These are phyloP conservation scores for Drosophila asahinai DNA, from an alignment of 1,140 invertebrate species.

Conservation along the genomic window DNA sequence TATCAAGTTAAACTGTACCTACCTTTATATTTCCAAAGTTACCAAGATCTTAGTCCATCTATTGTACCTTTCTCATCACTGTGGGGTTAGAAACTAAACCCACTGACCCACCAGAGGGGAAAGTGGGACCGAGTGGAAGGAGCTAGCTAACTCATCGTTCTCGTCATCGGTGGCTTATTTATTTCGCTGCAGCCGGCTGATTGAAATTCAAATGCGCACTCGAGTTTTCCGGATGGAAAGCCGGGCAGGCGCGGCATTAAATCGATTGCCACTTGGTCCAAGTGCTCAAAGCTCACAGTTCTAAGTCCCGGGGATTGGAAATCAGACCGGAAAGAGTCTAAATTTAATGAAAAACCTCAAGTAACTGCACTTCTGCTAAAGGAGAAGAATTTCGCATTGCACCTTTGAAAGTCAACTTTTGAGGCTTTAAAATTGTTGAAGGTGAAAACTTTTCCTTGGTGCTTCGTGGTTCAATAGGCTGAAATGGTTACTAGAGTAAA, in stretches of 20 bases:
- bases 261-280: constrained; percentile 41
- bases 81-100: background rate
- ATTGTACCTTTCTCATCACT: constrained; percentile 4
- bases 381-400: constrained; percentile 12
- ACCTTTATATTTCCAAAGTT: too few relatives aligned
- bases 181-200: constrained; percentile 64
- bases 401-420: constrained; percentile 12
- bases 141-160: constrained; percentile 14
- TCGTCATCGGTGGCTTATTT: constrained; percentile 62
- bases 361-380: constrained; percentile 14
- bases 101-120: background rate
- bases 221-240: constrained; percentile 45
- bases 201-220: constrained; percentile 77
- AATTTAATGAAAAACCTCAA: constrained; percentile 20
- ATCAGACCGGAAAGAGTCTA: constrained; percentile 12
- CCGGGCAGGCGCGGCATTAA: constrained; percentile 57
- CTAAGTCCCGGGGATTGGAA: constrained; percentile 20
- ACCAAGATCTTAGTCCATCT: background rate
- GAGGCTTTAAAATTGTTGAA: constrained; percentile 13
- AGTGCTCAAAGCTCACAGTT: constrained; percentile 22
- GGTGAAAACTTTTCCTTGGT: constrained; percentile 26
- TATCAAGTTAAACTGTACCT: too few relatives aligned
- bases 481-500: constrained; percentile 28
- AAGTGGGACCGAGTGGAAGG: constrained; percentile 24
- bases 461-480: constrained; percentile 21